Evolutionary conservation across 1,140 invertebrate species (phyloP).

Genomic region (Callitettix versicolor): DNA sequence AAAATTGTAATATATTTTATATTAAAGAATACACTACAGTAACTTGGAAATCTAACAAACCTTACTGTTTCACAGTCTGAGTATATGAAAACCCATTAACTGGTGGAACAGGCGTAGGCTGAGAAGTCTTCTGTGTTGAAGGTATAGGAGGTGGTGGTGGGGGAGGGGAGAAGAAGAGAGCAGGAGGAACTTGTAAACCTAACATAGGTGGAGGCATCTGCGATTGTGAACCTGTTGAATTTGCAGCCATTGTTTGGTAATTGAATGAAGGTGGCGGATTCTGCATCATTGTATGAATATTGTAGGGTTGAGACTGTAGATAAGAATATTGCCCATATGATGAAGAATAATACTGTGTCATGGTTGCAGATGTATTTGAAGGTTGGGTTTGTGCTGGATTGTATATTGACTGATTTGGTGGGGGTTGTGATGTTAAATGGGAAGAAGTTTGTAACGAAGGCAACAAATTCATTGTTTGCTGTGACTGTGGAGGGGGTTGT

Average conservation of each 20-base stretch:
- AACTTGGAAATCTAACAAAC: no score
- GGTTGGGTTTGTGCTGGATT: no score
- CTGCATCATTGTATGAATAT: background rate
- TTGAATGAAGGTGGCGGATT: background rate
- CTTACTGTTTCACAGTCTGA: no score
- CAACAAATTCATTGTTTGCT: no score
- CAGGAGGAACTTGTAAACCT: background rate
- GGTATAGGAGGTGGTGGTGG: conserved; percentile 7
- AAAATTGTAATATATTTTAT: no score
- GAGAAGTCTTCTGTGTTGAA: background rate
- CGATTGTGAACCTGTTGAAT: background rate
- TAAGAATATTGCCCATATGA: background rate
- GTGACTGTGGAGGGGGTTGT: no score
- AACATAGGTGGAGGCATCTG: background rate
- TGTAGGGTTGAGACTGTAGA: background rate
- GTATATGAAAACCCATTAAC: no score
- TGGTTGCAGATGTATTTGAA: background rate
- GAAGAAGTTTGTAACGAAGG: no score
- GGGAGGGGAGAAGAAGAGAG: conserved; percentile 5
- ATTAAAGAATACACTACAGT: no score
- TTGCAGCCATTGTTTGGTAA: background rate
- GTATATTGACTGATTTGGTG: no score
- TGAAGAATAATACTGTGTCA: background rate
- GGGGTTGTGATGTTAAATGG: no score
- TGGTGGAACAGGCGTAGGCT: no score